Evolutionary conservation across 2,797 vertebrate genomes (phyloP).

Genomic region (Propithecus deckenii): DNA sequence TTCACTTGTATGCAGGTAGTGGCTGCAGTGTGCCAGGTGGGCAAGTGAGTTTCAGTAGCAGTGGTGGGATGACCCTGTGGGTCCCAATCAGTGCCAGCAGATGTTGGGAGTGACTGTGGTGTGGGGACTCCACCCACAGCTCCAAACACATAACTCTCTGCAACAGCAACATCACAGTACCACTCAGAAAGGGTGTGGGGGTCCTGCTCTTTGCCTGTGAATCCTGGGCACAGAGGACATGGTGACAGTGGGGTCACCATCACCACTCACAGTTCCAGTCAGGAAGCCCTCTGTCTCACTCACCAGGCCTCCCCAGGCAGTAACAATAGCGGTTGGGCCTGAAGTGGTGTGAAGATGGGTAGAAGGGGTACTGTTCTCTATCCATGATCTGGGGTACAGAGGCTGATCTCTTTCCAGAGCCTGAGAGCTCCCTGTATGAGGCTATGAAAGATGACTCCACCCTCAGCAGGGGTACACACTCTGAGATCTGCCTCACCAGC

Average conservation of each 20-base stretch:
- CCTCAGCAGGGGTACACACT: too few species aligned
- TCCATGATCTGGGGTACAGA: too few species aligned
- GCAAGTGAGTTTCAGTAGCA: not conserved
- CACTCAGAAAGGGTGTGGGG: not conserved
- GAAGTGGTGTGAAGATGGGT: not conserved
- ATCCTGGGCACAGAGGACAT: not conserved
- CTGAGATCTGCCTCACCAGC: too few species aligned
- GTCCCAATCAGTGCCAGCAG: not conserved
- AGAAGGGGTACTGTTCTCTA: not conserved
- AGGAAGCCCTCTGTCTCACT: not conserved
- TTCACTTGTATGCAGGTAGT: not conserved
- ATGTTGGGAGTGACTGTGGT: not conserved
- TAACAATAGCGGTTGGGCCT: not conserved
- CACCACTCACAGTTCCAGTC: not conserved
- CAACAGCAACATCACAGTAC: not conserved
- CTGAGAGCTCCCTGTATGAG: too few species aligned
- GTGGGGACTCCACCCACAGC: not conserved
- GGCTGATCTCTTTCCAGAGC: too few species aligned
- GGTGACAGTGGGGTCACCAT: not conserved
- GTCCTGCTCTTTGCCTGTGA: not conserved
- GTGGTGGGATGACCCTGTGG: not conserved
- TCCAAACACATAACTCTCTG: not conserved
- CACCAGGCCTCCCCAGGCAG: not conserved
- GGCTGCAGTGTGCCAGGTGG: not conserved
- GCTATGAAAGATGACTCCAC: too few species aligned